Conservation (phyloP, 2,888 invertebrate genomes). For the Bellardia pandia region DNA sequence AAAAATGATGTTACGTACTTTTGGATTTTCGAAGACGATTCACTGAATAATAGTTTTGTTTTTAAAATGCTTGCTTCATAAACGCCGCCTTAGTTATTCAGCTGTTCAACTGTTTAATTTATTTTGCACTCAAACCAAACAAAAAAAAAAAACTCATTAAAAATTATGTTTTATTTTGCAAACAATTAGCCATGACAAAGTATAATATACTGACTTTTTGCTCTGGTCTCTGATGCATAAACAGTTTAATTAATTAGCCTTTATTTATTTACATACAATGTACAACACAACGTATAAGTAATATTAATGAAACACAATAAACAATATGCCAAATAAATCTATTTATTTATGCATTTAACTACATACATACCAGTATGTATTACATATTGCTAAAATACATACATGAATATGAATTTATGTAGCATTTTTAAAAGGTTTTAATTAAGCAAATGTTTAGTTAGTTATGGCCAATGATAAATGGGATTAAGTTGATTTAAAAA, state of each 20-base stretch:
- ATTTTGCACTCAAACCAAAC: neutral
- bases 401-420: slow-evolving; percentile 5
- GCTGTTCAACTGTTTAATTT: slow-evolving; percentile 30
- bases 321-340: slow-evolving; percentile 25
- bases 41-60: too few relatives aligned
- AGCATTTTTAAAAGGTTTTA: neutral
- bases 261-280: slow-evolving; percentile 9
- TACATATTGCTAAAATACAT: neutral
- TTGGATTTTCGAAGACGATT: too few relatives aligned
- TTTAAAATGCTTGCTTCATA: neutral
- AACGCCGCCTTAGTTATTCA: slow-evolving; percentile 16
- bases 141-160: slow-evolving; percentile 7
- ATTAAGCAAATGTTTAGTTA: slow-evolving; percentile 5
- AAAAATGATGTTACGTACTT: too few relatives aligned
- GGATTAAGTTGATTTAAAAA: neutral
- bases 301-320: slow-evolving; percentile 51
- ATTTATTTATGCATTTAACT: neutral
- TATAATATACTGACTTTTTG: slow-evolving; percentile 9
- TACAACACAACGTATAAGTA: neutral
- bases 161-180: slow-evolving; percentile 34
- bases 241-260: slow-evolving; percentile 20
- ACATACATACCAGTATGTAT: too few relatives aligned
- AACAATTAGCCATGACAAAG: slow-evolving; percentile 41
- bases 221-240: slow-evolving; percentile 19
- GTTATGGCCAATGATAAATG: neutral